Evolutionary conservation across 2,113 vertebrate genomes (phyloP).

Genomic region (Hylia prasina): DNA sequence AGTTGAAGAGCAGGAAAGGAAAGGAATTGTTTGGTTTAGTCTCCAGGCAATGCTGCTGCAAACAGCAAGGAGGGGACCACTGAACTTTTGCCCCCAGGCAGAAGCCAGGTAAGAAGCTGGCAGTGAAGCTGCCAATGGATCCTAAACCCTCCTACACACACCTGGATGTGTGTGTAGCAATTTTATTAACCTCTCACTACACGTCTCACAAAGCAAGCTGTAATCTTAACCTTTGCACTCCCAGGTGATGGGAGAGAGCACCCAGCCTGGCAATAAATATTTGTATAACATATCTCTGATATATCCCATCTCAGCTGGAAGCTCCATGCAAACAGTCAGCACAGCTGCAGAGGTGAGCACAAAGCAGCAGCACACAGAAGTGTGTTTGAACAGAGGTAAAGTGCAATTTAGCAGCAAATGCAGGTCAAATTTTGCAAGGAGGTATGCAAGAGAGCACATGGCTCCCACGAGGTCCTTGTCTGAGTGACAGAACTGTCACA

Average conservation of each 20-base stretch:
- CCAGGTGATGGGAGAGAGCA: background rate
- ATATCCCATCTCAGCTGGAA: background rate
- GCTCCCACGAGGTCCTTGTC: accelerated
- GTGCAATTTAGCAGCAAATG: accelerated
- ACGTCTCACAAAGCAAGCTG: background rate
- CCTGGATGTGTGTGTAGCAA: too few relatives aligned
- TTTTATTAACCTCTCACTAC: background rate
- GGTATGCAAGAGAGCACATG: background rate
- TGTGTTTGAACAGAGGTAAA: background rate
- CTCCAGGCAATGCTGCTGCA: background rate
- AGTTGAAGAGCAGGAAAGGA: background rate
- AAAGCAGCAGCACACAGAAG: accelerated
- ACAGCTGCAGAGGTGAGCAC: accelerated
- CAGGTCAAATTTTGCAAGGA: background rate
- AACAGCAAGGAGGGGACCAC: background rate
- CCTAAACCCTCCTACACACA: background rate
- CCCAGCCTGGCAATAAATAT: background rate
- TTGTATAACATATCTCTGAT: background rate
- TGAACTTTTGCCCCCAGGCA: background rate
- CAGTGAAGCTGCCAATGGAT: background rate
- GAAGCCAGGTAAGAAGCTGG: background rate
- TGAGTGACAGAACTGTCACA: background rate
- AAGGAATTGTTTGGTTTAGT: background rate
- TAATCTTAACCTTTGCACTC: background rate
- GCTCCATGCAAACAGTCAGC: background rate